Base-by-base conservation (phyloP, 1,140 invertebrate species). In the Sycophaga agraensis region DNA sequence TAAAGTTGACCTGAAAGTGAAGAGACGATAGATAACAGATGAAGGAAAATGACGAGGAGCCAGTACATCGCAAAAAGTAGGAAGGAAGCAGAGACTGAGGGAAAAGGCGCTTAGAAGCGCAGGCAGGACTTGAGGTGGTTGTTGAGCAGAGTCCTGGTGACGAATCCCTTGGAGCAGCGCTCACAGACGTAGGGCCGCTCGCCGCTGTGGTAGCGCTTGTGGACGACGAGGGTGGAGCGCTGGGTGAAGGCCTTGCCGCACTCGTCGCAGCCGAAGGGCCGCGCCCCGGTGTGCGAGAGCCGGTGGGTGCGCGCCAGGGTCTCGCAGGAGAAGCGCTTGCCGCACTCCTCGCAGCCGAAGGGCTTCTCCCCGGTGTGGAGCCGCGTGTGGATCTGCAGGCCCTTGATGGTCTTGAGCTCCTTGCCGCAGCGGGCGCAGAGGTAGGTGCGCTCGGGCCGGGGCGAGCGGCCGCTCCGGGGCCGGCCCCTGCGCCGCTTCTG, bases 191-290 rank as follows among this genome's bases (percentile, higher is more conserved):
- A 91, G 0, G 90, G 90, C 64, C 88, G 83, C 69, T 91, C 88
- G 7, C 90, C 90, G 19, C 88, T 91, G 77, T 92, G 90, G 68
- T 88, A 87, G 67, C 89, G 81, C 63, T 90, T 86, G 76, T 92
- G 91, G 21, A 90, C 89, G 56, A 89, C 85, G n/a, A 91, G 79
- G 34, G 84, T 85, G 37, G 89, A 90, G 8, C 90, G 85, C 75
- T 93, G 91, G 0, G 88, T 90, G 76, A 94, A 94, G 7, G 87
- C 82, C 71, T 92, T 87, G 11, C 88, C 84, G 75, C 91, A 94
- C 57, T 83, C 80, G 63, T 82, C 82, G 72, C 88, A 89, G 40
- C 83, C 82, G 69, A 85, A 87, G 17, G 87, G 87, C 71, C 86
- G 84, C 68, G 88, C 85, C 0, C 86, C 86, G 1, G 84, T 86